These are phyloP conservation scores for Meteorus colon DNA, from an alignment of 2,888 invertebrate species.

Conservation along the genomic window DNA sequence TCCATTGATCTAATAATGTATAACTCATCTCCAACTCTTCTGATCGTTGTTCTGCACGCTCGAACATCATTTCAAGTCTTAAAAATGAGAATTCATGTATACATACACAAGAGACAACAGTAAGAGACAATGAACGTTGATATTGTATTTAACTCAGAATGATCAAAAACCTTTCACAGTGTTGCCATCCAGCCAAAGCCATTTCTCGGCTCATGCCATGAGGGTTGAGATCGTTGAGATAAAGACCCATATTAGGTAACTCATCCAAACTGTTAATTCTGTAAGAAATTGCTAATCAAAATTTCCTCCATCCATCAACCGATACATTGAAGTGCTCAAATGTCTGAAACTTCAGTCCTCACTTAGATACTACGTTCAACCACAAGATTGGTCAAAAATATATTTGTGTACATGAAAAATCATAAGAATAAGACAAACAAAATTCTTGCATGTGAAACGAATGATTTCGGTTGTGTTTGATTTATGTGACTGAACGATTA, in stretches of 20 bases:
- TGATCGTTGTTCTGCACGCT: slow-evolving; percentile 86
- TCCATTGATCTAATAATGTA: slow-evolving; percentile 87
- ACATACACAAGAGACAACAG: slow-evolving; percentile 36
- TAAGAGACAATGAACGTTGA: slow-evolving; percentile 9
- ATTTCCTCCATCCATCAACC: no score
- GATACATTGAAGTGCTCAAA: no score
- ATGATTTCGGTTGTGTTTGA: no score
- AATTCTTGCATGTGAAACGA: no score
- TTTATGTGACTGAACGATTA: no score
- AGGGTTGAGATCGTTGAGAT: slow-evolving; percentile 87
- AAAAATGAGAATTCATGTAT: slow-evolving; percentile 43
- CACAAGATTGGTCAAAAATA: no score
- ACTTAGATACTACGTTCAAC: no score
- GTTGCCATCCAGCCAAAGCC: slow-evolving; percentile 90
- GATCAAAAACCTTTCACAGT: slow-evolving; percentile 79
- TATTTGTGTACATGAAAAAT: no score
- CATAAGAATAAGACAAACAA: no score
- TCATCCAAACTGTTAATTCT: slow-evolving; percentile 90
- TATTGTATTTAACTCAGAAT: neutral
- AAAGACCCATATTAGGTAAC: slow-evolving; percentile 85
- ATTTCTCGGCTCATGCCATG: slow-evolving; percentile 90
- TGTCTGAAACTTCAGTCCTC: no score
- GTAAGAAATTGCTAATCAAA: slow-evolving; percentile 54
- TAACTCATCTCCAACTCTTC: slow-evolving; percentile 86
- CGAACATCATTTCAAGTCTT: slow-evolving; percentile 86